Conservation (phyloP, 2,797 vertebrate species). For the Pteropus rufus region DNA sequence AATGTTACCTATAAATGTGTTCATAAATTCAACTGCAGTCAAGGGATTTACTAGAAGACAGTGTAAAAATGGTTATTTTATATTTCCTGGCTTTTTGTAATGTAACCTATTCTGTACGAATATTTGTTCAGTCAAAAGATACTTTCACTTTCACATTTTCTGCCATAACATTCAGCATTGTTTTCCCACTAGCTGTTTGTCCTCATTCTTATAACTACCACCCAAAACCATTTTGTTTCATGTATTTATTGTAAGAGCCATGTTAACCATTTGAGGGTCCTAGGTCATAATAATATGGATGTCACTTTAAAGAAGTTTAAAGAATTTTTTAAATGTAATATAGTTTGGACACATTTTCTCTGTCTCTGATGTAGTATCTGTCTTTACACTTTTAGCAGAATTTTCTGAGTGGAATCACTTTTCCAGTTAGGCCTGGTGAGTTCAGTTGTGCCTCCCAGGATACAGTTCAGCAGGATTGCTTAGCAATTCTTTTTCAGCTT, state of each 20-base stretch:
- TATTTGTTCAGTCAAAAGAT: not conserved
- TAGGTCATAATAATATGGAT: not conserved
- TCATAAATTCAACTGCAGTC: not conserved
- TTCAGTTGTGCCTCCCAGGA: not conserved
- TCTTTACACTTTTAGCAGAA: not conserved
- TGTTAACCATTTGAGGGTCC: not conserved
- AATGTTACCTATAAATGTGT: not conserved
- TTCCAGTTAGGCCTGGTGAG: not conserved
- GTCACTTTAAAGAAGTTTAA: constrained; percentile 7
- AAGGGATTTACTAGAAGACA: not conserved
- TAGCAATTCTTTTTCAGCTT: not conserved
- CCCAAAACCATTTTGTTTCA: not conserved
- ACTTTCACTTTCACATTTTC: not conserved
- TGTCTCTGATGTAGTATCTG: not conserved
- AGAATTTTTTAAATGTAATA: not conserved
- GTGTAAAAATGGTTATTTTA: not conserved
- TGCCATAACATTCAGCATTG: not conserved
- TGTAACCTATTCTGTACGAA: not conserved
- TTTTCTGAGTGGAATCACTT: not conserved
- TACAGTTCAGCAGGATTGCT: not conserved
- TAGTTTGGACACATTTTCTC: not conserved
- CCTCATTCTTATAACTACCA: not conserved
- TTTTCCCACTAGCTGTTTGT: not conserved
- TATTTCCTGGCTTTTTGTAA: not conserved
- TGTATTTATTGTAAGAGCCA: not conserved